These are phyloP conservation scores for Trichogramma evanescens DNA, from an alignment of 2,888 invertebrate species.

Conservation along the genomic window DNA sequence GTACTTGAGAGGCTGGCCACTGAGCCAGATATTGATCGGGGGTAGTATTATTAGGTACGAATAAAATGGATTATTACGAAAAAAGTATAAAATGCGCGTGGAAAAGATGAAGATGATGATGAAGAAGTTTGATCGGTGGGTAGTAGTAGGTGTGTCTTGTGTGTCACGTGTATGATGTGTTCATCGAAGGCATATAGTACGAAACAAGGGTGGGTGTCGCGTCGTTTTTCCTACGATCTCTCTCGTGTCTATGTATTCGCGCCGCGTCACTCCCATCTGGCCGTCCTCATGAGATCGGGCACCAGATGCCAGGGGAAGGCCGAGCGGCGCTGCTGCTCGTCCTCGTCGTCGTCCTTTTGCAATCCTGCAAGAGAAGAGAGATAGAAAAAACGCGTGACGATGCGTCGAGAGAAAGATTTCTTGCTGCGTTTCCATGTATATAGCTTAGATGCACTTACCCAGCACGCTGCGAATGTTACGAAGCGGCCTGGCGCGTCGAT, in stretches of 20 bases:
- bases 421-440: not conserved
- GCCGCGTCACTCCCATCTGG: slow-evolving; percentile 58
- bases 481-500: slow-evolving; percentile 47
- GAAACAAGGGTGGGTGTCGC: too few relatives aligned
- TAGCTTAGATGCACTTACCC: slow-evolving; percentile 29
- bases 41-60: not conserved
- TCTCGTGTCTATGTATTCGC: not conserved
- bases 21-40: not conserved
- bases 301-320: slow-evolving; percentile 76
- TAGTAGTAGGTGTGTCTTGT: too few relatives aligned
- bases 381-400: not conserved
- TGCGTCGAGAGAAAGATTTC: not conserved
- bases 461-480: slow-evolving; percentile 48
- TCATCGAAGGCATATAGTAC: too few relatives aligned
- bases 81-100: not conserved
- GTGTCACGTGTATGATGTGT: too few relatives aligned
- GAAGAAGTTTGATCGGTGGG: too few relatives aligned
- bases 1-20: too few relatives aligned
- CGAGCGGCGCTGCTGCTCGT: slow-evolving; percentile 28
- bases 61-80: not conserved
- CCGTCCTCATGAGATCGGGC: slow-evolving; percentile 60
- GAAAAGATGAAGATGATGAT: too few relatives aligned
- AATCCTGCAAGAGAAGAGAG: slow-evolving; percentile 20
- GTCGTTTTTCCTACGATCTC: too few relatives aligned
- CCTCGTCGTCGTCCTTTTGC: slow-evolving; percentile 6